Evolutionary conservation across 2,797 vertebrate species (phyloP), one percentile per base, ranked within the genome.

Genomic region (Trematomus bernacchii): DNA sequence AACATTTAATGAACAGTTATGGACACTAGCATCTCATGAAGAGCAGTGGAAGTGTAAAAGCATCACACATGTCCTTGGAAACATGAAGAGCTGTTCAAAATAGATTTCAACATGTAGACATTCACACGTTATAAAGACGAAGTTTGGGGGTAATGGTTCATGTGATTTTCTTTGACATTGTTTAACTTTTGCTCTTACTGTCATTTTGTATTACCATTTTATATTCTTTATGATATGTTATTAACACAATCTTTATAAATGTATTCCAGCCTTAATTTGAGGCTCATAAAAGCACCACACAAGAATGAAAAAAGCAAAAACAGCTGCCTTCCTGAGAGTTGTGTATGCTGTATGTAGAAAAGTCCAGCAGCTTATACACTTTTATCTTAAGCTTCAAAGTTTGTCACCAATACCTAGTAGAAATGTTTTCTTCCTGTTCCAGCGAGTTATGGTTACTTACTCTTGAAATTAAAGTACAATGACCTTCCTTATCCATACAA

Each of bases 21-120:
- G 11, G 13, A 54, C 62, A 23, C 43, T 42, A 55, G 33, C 9
- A 46, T 27, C 37, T 23, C 33, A 23, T 57, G 58, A 57, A 47
- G 47, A 60, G 57, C 58, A 61, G 53, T 51, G 14, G 51, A 83
- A 4, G 40, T 46, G 63, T 62, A 68, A 46, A 74, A 73, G 10
- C 55, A 60, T 71, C 50, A 63, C 58, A 77, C 16, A 52, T n/a
- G 55, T 61, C 21, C 60, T 67, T 69, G 65, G 76, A 71, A 72
- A 89, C 47, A 55, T 0, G 52, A 83, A 76, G 15, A 78, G 42
- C 55, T n/a, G 68, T 80, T 83, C 80, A 80, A 86, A 68, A 82
- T 61, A 79, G 73, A 30, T 73, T 44, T 55, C 64, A 71, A 67
- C 46, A 58, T 37, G 23, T 3, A 70, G 23, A 43, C 14, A 68